Conservation (phyloP, 2,797 vertebrate genomes). For the Sebastes oblongus region DNA sequence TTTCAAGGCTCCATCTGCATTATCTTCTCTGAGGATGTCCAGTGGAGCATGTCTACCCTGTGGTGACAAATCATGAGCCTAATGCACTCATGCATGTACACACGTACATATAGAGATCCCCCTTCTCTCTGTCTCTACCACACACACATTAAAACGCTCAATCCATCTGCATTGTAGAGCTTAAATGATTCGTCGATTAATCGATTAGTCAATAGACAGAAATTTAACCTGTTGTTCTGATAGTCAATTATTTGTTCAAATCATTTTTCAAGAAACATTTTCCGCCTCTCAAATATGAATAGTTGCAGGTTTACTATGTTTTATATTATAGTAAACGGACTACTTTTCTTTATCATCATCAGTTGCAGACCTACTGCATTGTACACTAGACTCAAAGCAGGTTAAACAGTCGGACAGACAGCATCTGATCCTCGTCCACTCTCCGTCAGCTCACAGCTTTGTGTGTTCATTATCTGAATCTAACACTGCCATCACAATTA, state of each 20-base stretch:
- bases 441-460: not conserved
- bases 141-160: not conserved
- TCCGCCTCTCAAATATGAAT: not conserved
- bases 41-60: constrained; percentile 65
- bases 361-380: not conserved
- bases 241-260: not conserved
- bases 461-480: not conserved
- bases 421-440: not conserved
- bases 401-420: not conserved
- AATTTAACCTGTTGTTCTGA: not conserved
- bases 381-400: not conserved
- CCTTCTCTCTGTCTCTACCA: not conserved
- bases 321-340: not conserved
- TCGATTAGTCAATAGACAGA: not conserved
- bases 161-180: not conserved
- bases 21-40: constrained; percentile 44
- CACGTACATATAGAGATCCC: constrained; percentile 17
- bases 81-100: constrained; percentile 43
- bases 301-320: not conserved
- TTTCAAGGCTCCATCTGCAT: constrained; percentile 42
- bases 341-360: not conserved
- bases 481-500: not conserved
- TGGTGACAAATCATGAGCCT: constrained; percentile 61
- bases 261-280: not conserved
- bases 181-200: not conserved